Conservation (phyloP, 2,113 vertebrate genomes). For the Pipra filicauda region DNA sequence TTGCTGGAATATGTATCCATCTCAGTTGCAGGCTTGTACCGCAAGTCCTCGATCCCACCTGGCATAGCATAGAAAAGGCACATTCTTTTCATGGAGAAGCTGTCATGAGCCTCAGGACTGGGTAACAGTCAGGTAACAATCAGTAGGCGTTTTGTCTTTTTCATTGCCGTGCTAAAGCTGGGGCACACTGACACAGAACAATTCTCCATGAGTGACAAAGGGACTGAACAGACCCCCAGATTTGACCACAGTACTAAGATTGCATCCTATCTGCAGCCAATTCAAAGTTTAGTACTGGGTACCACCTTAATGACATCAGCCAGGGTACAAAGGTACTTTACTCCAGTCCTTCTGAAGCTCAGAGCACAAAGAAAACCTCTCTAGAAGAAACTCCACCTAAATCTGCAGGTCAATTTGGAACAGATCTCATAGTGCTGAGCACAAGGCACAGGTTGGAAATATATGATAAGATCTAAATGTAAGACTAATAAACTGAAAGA, state of each 20-base stretch:
- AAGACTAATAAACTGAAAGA: not conserved
- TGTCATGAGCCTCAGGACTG: not conserved
- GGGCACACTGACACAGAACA: not conserved
- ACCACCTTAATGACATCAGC: not conserved
- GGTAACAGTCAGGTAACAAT: not conserved
- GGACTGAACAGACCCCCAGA: not conserved
- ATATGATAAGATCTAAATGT: not conserved
- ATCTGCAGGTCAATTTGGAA: not conserved
- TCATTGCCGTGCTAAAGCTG: not conserved
- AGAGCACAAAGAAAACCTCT: not conserved
- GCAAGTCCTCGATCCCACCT: not conserved
- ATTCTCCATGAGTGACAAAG: not conserved
- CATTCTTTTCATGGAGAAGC: not conserved
- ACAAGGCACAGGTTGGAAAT: not conserved
- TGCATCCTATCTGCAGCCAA: not conserved
- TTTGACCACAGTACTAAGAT: not conserved
- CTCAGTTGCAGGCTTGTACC: not conserved
- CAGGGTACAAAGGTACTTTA: not conserved
- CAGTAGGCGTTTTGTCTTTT: not conserved
- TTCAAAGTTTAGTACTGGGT: not conserved
- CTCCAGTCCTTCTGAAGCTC: not conserved
- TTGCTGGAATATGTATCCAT: not conserved
- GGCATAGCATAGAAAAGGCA: not conserved
- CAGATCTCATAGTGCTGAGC: not conserved
- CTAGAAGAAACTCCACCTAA: not conserved